Percentiles rank a stretch among this genome's conserved stretches.
phyloP scores from a whole-genome alignment of 2,888 invertebrate genomes.

The Diaphora mendica region DNA sequence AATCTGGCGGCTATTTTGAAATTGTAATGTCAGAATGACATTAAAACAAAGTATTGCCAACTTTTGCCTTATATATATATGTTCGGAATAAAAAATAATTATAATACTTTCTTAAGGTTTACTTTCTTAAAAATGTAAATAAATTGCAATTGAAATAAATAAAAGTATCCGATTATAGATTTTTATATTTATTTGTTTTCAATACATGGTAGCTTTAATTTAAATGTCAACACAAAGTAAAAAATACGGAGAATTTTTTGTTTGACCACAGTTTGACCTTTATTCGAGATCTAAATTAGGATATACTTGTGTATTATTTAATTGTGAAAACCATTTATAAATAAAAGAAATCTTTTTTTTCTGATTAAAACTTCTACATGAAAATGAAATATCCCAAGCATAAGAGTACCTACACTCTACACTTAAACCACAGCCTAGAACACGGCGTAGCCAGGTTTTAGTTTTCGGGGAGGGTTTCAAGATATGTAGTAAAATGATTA shows the following conservation, averaged over 20 bases:
- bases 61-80: slow-evolving; percentile 42
- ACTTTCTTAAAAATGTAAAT: slow-evolving; percentile 21
- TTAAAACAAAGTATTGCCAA: slow-evolving; percentile 37
- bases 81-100: slow-evolving; percentile 27
- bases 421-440: no score
- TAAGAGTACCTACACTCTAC: no score
- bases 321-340: background rate
- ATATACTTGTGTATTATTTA: background rate
- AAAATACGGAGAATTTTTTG: background rate
- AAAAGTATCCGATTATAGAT: slow-evolving; percentile 31
- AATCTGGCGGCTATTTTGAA: slow-evolving; percentile 5
- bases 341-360: no score
- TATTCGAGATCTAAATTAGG: background rate
- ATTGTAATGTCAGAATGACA: slow-evolving; percentile 1
- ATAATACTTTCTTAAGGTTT: slow-evolving; percentile 19
- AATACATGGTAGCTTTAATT: slow-evolving; percentile 24
- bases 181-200: slow-evolving; percentile 19
- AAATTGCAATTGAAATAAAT: slow-evolving; percentile 26
- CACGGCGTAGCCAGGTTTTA: no score
- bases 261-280: background rate
- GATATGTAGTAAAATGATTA: no score
- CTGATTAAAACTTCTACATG: no score
- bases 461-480: no score
- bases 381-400: no score
- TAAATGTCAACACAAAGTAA: background rate